phyloP scores from a whole-genome alignment of 2,797 vertebrate species.

The Sebastes ruberrimus region DNA sequence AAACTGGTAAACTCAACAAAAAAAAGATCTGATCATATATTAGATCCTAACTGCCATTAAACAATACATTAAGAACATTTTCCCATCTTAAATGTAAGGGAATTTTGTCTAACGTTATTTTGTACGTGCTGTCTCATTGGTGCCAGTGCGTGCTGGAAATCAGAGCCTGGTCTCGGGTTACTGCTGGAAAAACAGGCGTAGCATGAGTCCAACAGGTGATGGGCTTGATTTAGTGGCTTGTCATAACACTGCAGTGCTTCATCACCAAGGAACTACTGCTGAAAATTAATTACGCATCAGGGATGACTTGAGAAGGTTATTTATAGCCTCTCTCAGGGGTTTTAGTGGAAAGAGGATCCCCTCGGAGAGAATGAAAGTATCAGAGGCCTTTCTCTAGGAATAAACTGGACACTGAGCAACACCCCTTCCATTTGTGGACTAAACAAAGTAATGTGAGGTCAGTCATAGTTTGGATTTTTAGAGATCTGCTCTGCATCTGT shows the following conservation, averaged over 20 bases:
- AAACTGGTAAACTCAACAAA: not conserved
- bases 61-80: not conserved
- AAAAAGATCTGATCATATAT: not conserved
- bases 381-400: conserved; percentile 37
- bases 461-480: conserved; percentile 36
- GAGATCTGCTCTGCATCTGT: conserved; percentile 27
- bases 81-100: not conserved
- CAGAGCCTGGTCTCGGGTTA: conserved; percentile 54
- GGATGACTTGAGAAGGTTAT: conserved; percentile 73
- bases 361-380: conserved; percentile 36
- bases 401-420: conserved; percentile 20
- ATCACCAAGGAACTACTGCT: conserved; percentile 35
- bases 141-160: conserved; percentile 38
- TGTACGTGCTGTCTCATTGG: conserved; percentile 33
- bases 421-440: conserved; percentile 3
- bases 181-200: conserved; percentile 68
- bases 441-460: conserved; percentile 46
- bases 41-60: not conserved
- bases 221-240: conserved; percentile 62
- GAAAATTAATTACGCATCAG: conserved; percentile 78
- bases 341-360: conserved; percentile 59
- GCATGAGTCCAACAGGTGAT: conserved; percentile 76
- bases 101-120: conserved; percentile 5
- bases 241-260: conserved; percentile 68
- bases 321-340: conserved; percentile 61